These are phyloP conservation scores for Parauchenoglanis ngamensis DNA, from an alignment of 2,797 vertebrate species.

Conservation along the genomic window DNA sequence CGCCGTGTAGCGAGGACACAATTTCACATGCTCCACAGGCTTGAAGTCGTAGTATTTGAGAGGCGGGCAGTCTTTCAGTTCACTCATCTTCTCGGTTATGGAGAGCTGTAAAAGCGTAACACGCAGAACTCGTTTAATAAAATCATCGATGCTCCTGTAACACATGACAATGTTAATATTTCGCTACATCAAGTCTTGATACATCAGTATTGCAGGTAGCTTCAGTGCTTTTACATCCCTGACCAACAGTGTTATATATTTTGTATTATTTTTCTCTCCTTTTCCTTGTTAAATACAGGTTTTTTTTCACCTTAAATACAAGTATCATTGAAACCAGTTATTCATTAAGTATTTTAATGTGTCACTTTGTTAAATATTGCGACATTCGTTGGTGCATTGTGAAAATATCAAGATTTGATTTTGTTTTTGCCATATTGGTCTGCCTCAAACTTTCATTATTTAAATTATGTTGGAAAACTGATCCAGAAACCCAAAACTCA, in stretches of 20 bases:
- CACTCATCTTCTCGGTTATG: conserved; percentile 82
- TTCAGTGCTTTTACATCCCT: neutral
- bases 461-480: neutral
- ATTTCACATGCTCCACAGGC: conserved; percentile 93
- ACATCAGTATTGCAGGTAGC: neutral
- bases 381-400: neutral
- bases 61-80: conserved; percentile 94
- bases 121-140: neutral
- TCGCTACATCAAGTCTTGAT: neutral
- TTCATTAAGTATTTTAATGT: neutral
- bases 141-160: neutral
- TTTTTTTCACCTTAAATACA: neutral
- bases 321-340: neutral
- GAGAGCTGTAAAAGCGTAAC: neutral
- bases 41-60: conserved; percentile 98
- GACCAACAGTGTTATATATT: neutral
- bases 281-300: neutral
- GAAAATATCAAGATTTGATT: neutral
- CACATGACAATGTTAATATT: neutral
- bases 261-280: neutral
- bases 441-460: neutral
- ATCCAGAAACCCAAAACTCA: too few species aligned
- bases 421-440: neutral
- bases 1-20: conserved; percentile 94
- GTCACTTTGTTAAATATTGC: neutral